Conservation (phyloP, 2,113 vertebrate species). For the Thermophis baileyi region DNA sequence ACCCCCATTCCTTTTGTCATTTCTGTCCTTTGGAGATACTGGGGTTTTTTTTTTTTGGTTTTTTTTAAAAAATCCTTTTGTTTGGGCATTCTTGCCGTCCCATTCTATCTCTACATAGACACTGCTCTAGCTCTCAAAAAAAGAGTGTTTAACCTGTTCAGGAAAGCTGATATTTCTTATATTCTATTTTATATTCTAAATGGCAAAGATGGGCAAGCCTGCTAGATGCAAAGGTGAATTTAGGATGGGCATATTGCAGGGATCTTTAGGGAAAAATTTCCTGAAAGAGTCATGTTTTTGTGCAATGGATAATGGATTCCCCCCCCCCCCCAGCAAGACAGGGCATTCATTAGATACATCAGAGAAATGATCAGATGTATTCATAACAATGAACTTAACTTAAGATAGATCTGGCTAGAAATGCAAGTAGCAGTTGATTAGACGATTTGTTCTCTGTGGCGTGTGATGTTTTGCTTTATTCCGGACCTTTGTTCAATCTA, state of each 20-base stretch:
- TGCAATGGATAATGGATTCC: not conserved
- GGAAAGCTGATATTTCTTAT: not conserved
- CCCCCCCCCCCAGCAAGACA: not conserved
- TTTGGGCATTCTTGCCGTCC: not conserved
- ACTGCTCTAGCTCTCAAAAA: constrained; percentile 30
- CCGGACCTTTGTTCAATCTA: not conserved
- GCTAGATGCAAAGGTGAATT: constrained; percentile 1
- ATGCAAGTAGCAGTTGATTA: not conserved
- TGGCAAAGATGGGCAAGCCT: not conserved
- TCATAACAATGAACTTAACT: not conserved
- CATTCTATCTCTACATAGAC: not conserved
- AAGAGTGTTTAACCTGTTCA: constrained; percentile 16
- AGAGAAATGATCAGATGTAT: constrained; percentile 15
- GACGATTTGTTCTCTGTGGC: not conserved
- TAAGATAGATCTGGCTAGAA: not conserved
- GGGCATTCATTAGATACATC: not conserved
- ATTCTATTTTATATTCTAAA: not conserved
- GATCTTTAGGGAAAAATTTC: not conserved
- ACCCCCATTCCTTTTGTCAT: constrained; percentile 7
- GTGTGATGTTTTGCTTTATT: rapidly evolving
- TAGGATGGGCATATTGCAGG: not conserved
- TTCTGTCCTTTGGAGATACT: not conserved
- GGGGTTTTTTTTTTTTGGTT: not conserved
- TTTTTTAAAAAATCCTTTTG: not conserved
- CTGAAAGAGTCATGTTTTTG: constrained; percentile 8